Evolutionary conservation across 2,797 vertebrate genomes (phyloP).

Genomic region (Acanthurus leucopareius): DNA sequence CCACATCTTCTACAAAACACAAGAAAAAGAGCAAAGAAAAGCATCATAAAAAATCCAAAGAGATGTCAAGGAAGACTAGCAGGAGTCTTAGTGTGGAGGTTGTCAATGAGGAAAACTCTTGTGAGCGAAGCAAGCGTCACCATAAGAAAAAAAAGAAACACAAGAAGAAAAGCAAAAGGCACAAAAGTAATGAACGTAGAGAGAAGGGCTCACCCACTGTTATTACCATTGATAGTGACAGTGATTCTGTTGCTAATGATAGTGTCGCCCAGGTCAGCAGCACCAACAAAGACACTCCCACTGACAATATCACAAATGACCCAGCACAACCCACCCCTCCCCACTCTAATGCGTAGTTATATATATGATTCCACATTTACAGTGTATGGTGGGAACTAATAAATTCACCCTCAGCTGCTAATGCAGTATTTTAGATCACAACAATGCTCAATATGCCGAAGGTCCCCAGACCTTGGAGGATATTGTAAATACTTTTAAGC

Average conservation of each 20-base stretch:
- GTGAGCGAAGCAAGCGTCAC: constrained; percentile 81
- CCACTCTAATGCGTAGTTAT: constrained; percentile 35
- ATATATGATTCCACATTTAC: constrained; percentile 23
- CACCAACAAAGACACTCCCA: constrained; percentile 15
- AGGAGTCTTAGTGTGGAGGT: constrained; percentile 91
- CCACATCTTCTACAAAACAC: constrained; percentile 61
- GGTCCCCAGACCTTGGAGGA: constrained; percentile 3
- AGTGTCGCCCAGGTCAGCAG: constrained; percentile 14
- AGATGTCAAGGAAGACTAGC: constrained; percentile 81
- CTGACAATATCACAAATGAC: constrained; percentile 14
- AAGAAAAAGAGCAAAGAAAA: constrained; percentile 83
- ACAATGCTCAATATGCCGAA: constrained; percentile 10
- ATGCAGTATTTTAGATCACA: constrained; percentile 25
- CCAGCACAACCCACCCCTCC: constrained; percentile 31
- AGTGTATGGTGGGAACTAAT: constrained; percentile 5
- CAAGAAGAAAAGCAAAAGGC: constrained; percentile 90
- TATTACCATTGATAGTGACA: constrained; percentile 88
- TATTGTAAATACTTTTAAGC: constrained; percentile 9
- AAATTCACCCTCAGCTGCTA: constrained; percentile 10
- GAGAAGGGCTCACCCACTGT: constrained; percentile 80
- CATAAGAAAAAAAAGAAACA: constrained; percentile 95
- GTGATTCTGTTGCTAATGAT: constrained; percentile 55
- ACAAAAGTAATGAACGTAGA: constrained; percentile 72
- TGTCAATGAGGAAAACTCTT: constrained; percentile 85
- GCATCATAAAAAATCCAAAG: constrained; percentile 79